phyloP scores from a whole-genome alignment of 2,797 vertebrate genomes.

The Bufotes viridis region DNA sequence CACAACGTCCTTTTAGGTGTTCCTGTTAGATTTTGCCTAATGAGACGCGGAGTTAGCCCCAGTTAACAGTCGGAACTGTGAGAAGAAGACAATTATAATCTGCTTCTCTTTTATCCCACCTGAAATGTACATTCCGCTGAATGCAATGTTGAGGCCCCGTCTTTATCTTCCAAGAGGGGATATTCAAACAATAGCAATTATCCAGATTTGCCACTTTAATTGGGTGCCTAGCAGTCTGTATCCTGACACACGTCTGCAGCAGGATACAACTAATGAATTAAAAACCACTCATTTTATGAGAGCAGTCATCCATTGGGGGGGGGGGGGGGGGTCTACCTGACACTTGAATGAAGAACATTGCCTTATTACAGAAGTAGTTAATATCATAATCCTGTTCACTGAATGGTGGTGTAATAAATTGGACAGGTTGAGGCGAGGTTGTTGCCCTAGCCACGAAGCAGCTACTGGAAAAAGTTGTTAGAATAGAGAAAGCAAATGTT shows the following conservation, averaged over 20 bases:
- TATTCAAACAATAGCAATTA: slow-evolving; percentile 52
- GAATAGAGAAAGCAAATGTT: background rate
- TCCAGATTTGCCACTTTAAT: slow-evolving; percentile 43
- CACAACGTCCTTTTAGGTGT: slow-evolving; percentile 15
- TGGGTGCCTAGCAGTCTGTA: slow-evolving; percentile 37
- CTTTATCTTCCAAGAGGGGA: slow-evolving; percentile 30
- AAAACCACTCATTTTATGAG: slow-evolving; percentile 19
- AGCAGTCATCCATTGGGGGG: background rate
- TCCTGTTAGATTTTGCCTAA: slow-evolving; percentile 36
- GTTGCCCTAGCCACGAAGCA: background rate
- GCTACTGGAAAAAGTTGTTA: background rate
- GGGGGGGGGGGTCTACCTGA: background rate
- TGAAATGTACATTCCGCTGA: slow-evolving; percentile 31
- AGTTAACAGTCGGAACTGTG: slow-evolving; percentile 40
- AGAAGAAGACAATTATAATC: slow-evolving; percentile 44
- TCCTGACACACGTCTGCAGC: slow-evolving; percentile 14
- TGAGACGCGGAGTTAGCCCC: slow-evolving; percentile 43
- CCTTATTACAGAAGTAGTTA: background rate
- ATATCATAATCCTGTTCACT: background rate
- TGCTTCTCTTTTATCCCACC: slow-evolving; percentile 43
- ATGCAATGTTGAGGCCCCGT: slow-evolving; percentile 3
- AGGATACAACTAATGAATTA: slow-evolving; percentile 18
- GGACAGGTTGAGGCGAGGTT: background rate
- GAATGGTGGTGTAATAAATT: background rate
- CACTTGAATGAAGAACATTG: background rate